Percentiles rank a stretch among this genome's conserved stretches.
These are phyloP conservation scores for Suncus etruscus DNA, from an alignment of 2,113 vertebrate genomes.

Conservation along the genomic window DNA sequence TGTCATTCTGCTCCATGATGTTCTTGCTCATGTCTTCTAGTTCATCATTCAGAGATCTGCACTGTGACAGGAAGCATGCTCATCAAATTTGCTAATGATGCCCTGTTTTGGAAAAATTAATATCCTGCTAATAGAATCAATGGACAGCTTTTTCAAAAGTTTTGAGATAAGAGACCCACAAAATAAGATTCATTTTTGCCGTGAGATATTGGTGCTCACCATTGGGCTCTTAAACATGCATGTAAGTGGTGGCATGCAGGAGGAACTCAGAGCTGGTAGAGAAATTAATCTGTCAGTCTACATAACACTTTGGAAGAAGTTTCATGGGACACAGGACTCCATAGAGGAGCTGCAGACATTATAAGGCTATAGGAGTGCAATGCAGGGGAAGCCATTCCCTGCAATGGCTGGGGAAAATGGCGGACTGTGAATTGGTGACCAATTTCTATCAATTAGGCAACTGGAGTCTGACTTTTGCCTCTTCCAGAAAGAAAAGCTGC, in stretches of 20 bases:
- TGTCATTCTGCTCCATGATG: neutral
- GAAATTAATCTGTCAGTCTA: neutral
- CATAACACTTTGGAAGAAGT: neutral
- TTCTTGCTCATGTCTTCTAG: neutral
- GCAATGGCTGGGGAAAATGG: neutral
- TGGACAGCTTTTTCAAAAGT: neutral
- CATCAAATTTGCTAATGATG: constrained; percentile 62
- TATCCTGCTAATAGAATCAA: neutral
- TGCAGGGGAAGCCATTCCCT: neutral
- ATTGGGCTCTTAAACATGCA: no score
- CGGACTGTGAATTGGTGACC: neutral
- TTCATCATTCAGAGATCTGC: constrained; percentile 4
- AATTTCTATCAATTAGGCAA: neutral
- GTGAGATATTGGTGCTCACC: neutral
- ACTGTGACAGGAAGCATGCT: constrained; percentile 16
- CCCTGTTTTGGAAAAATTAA: constrained; percentile 32
- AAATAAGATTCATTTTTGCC: neutral
- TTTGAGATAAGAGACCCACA: neutral
- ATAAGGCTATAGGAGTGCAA: neutral
- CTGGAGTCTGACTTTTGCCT: neutral
- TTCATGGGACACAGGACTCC: neutral
- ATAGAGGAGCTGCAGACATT: neutral
- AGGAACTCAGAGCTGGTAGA: neutral
- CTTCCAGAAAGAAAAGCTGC: no score
- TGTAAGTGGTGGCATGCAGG: neutral